Base-by-base conservation (phyloP, 1,140 invertebrate genomes). In the Potamilus streckersoni region DNA sequence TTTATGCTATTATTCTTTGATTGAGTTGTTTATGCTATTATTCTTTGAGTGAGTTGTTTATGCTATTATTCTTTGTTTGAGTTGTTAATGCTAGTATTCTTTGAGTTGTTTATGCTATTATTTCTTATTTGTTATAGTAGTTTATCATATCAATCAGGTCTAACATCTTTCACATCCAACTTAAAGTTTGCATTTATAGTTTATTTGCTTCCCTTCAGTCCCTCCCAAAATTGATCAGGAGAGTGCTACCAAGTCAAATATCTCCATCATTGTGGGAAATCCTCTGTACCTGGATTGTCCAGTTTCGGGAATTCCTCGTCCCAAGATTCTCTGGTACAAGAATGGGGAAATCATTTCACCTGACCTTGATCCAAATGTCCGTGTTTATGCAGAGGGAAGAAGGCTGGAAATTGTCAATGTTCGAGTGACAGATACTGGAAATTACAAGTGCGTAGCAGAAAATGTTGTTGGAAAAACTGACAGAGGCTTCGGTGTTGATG, bases 391-490 rank as follows among this genome's bases (percentile, higher is more conserved):
- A 12, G 80, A 84, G 55, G 88, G 87, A 13, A 73, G 84, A 16
- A 78, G 84, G 19, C 69, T 90, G 23, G 83, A 86, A 55, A 71
- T 90, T 12, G 38, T 69, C 31, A 79, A 71, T 70, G 84, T 86
- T 14, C 74, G 84, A 8, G 81, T 89, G 2, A 82, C 79, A 59
- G 89, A 92, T 76, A 78, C 82, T 23, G 88, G 86, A 13, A 66
- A 81, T 27, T 93, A 92, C 81, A 90, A 83, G 4, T 93, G 92
- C 83, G 73, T 88, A 56, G 92, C 91, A 16, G 83, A 87, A 17
- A 93, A 92, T 84, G 87, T 89, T 38, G 84, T 86, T 49, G 85
- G 89, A 61, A 76, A 72, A 74, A 61, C 82, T 76, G 71, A 88
- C 64, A 79, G 79, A 76, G 69, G 83, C 60, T 84, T 83, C 74